Conservation (phyloP, 2,888 invertebrate species). For the Catocala fraxini region DNA sequence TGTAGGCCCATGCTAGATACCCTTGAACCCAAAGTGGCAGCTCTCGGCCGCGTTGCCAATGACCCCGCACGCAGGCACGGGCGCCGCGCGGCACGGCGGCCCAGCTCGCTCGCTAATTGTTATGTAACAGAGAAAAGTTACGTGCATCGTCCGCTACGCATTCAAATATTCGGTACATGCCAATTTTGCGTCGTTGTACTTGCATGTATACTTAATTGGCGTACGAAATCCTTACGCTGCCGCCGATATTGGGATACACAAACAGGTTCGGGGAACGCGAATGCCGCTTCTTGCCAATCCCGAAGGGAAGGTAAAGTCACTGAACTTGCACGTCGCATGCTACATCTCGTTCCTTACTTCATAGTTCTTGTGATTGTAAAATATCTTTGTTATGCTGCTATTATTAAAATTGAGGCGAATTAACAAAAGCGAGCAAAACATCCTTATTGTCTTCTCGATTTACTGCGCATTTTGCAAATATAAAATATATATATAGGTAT, state of each 20-base stretch:
- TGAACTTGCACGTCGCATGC: constrained; percentile 83
- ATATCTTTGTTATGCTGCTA: constrained; percentile 70
- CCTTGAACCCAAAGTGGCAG: constrained; percentile 88
- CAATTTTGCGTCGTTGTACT: constrained; percentile 61
- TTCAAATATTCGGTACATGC: constrained; percentile 68
- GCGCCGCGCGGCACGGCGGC: constrained; percentile 60
- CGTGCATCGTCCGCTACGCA: constrained; percentile 65
- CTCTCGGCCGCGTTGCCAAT: constrained; percentile 88
- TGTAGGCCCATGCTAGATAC: constrained; percentile 80
- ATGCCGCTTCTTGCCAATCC: constrained; percentile 82
- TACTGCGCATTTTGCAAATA: constrained; percentile 26
- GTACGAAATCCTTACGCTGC: constrained; percentile 58
- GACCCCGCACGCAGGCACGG: constrained; percentile 89
- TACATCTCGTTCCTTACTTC: constrained; percentile 79
- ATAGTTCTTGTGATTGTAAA: constrained; percentile 82
- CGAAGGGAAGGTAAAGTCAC: constrained; percentile 82
- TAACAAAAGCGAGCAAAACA: constrained; percentile 48
- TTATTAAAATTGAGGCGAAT: constrained; percentile 54
- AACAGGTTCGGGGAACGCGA: constrained; percentile 82
- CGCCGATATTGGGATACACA: constrained; percentile 77
- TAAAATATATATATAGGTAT: constrained; percentile 21
- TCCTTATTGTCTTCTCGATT: constrained; percentile 42
- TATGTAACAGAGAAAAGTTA: constrained; percentile 81
- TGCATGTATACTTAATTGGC: constrained; percentile 64
- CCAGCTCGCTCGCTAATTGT: constrained; percentile 79